These are phyloP conservation scores for Chionis minor DNA, from an alignment of 2,113 vertebrate species.

Conservation along the genomic window DNA sequence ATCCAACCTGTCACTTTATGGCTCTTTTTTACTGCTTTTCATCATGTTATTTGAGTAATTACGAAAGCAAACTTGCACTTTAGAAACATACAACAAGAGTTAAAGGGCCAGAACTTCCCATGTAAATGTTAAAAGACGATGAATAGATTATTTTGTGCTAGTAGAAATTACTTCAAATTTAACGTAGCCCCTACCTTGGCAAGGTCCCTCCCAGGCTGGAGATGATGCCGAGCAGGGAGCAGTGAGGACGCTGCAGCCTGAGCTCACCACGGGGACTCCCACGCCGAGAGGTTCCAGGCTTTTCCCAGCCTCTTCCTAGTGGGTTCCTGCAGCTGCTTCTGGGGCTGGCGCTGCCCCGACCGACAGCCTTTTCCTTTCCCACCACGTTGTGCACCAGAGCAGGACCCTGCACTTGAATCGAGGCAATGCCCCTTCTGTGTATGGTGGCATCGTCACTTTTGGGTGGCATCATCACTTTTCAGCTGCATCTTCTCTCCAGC, in stretches of 20 bases:
- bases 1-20: background rate
- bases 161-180: background rate
- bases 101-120: background rate
- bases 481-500: background rate
- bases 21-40: background rate
- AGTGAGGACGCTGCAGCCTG: background rate
- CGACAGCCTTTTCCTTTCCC: background rate
- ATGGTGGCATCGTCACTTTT: background rate
- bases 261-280: background rate
- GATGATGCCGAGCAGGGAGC: background rate
- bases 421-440: fast-evolving
- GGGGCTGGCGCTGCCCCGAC: background rate
- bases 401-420: fast-evolving
- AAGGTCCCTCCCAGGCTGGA: fast-evolving
- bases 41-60: background rate
- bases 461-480: background rate
- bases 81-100: background rate
- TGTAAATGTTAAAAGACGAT: background rate
- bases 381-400: fast-evolving
- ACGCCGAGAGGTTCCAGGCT: background rate
- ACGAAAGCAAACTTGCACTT: background rate
- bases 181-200: no score
- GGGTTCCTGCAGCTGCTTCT: background rate
- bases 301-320: no score
- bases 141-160: background rate